Percentiles rank a stretch among this genome's conserved stretches.
phyloP scores from a whole-genome alignment of 2,888 invertebrate species.

The Onchidella celtica region DNA sequence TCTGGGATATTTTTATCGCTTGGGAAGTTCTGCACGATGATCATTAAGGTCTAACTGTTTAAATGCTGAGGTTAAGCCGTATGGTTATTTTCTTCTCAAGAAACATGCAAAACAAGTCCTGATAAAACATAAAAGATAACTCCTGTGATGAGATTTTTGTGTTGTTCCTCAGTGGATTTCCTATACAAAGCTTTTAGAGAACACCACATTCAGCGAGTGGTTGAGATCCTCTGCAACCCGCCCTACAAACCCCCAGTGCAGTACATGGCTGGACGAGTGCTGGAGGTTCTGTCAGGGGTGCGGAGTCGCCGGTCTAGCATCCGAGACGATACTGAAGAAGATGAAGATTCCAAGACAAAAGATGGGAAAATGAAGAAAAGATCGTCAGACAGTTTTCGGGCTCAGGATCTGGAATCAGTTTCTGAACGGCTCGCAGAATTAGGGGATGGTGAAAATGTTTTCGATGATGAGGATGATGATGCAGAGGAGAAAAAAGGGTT shows the following conservation, averaged over 20 bases:
- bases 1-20: too few species aligned
- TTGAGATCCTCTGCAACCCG: slow-evolving; percentile 21
- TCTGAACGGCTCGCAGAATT: not conserved
- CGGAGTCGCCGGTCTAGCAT: slow-evolving; percentile 3
- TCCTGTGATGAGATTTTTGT: too few species aligned
- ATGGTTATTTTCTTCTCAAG: too few species aligned
- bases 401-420: not conserved
- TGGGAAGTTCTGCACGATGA: too few species aligned
- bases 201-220: slow-evolving; percentile 26
- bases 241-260: slow-evolving; percentile 29
- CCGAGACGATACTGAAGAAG: not conserved
- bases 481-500: not conserved
- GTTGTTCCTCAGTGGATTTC: slow-evolving; percentile 36
- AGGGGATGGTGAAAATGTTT: not conserved
- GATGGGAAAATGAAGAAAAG: slow-evolving; percentile 5
- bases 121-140: too few species aligned
- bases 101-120: too few species aligned
- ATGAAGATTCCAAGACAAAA: not conserved
- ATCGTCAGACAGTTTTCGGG: not conserved
- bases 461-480: slow-evolving; percentile 19
- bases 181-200: slow-evolving; percentile 29
- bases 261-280: slow-evolving; percentile 10
- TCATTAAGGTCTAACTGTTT: too few species aligned
- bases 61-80: too few species aligned
- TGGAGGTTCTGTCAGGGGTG: not conserved